Percentiles rank a stretch among this genome's conserved stretches.
phyloP scores from a whole-genome alignment of 2,113 vertebrate genomes.

The Sprattus sprattus region DNA sequence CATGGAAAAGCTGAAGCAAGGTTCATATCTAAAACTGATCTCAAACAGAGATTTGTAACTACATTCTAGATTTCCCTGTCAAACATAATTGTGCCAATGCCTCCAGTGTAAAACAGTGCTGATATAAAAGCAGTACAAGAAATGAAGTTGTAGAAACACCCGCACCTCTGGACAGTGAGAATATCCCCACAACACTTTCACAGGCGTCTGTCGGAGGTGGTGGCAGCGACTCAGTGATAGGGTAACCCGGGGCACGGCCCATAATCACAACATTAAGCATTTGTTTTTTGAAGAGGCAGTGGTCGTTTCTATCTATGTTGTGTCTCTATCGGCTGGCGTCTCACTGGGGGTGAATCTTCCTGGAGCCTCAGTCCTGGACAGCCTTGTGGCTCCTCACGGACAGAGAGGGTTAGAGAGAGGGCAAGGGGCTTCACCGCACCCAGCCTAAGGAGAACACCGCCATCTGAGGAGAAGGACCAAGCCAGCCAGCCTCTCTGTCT shows the following conservation, averaged over 20 bases:
- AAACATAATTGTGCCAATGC: too few species aligned
- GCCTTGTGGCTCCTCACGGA: slow-evolving; percentile 41
- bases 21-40: not conserved
- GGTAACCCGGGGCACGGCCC: slow-evolving; percentile 25
- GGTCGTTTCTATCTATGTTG: slow-evolving; percentile 51
- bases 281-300: slow-evolving; percentile 44
- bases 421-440: not conserved
- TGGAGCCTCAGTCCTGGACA: slow-evolving; percentile 19
- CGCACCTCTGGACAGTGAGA: slow-evolving; percentile 18
- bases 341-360: slow-evolving; percentile 31
- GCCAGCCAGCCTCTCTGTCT: slow-evolving; percentile 34
- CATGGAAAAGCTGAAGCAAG: not conserved
- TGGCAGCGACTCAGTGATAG: slow-evolving; percentile 32
- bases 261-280: slow-evolving; percentile 47
- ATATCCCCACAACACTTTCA: slow-evolving; percentile 12
- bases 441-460: slow-evolving; percentile 21
- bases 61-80: too few species aligned
- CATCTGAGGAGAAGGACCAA: slow-evolving; percentile 32
- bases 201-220: slow-evolving; percentile 21
- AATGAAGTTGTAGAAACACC: not conserved
- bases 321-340: slow-evolving; percentile 48
- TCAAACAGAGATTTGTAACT: not conserved
- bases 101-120: not conserved
- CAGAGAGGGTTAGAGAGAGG: not conserved
- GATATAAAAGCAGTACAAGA: not conserved